Conservation (phyloP, 2,797 vertebrate genomes). For the Fistularia tabacaria region DNA sequence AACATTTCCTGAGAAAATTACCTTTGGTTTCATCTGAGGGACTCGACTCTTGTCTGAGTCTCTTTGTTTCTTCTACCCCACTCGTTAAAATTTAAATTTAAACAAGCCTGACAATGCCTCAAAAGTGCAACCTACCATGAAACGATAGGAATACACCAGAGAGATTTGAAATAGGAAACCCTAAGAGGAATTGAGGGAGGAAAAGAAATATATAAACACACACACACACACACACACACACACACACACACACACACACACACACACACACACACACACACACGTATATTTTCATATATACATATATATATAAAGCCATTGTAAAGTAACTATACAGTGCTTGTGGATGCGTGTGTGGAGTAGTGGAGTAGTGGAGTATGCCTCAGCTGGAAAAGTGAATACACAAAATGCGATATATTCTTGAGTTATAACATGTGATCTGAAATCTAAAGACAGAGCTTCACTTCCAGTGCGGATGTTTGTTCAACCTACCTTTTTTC, state of each 20-base stretch:
- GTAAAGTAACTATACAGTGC: neutral
- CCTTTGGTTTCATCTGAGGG: conserved; percentile 56
- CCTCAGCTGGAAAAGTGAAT: neutral
- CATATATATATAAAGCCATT: too few relatives aligned
- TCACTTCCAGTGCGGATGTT: too few relatives aligned
- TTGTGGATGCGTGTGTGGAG: neutral
- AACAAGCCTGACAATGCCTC: conserved; percentile 68
- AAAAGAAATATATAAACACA: conserved; percentile 3
- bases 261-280: too few relatives aligned
- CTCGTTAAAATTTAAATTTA: conserved; percentile 75
- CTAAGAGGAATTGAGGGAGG: conserved; percentile 28
- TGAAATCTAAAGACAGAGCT: too few relatives aligned
- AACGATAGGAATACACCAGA: conserved; percentile 58
- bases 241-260: too few relatives aligned
- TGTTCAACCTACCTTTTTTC: too few relatives aligned
- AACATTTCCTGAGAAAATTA: conserved; percentile 69
- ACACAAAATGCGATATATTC: neutral
- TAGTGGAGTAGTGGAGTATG: neutral
- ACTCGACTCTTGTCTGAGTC: conserved; percentile 45
- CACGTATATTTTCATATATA: too few relatives aligned
- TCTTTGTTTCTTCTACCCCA: conserved; percentile 57
- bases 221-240: neutral
- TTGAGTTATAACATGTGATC: neutral
- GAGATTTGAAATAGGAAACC: conserved; percentile 46
- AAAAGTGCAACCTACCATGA: conserved; percentile 70